phyloP scores from a whole-genome alignment of 2,888 invertebrate species.

The Eustalomyia histrio region DNA sequence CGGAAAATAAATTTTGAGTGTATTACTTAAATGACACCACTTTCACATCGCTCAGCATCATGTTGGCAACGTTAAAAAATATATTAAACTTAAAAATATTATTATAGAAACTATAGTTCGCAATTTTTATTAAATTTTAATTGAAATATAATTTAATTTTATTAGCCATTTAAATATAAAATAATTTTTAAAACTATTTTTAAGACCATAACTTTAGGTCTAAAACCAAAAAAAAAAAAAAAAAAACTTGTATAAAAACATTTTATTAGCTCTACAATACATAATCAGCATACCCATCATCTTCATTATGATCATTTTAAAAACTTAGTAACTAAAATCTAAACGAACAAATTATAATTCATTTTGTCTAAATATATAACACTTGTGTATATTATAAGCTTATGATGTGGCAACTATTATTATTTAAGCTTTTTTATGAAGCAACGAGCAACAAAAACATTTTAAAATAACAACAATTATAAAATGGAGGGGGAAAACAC shows the following conservation, averaged over 20 bases:
- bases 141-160: no score
- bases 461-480: conserved; percentile 36
- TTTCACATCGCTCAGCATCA: no score
- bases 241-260: neutral
- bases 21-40: no score
- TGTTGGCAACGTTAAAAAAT: no score
- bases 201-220: neutral
- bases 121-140: no score
- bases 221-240: neutral
- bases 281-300: conserved; percentile 12
- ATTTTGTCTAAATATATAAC: conserved; percentile 4
- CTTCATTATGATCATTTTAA: conserved; percentile 7
- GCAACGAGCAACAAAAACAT: conserved; percentile 49
- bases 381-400: conserved; percentile 40
- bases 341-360: neutral
- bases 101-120: no score
- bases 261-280: conserved; percentile 18
- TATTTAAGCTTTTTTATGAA: conserved; percentile 73
- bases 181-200: neutral
- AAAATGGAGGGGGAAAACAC: neutral
- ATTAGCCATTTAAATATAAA: no score
- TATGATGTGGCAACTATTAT: conserved; percentile 66
- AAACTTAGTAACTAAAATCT: neutral
- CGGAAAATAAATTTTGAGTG: no score
- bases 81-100: no score